These are phyloP conservation scores for Dipodomys ordii DNA, from an alignment of 2,113 vertebrate genomes.

Conservation along the genomic window DNA sequence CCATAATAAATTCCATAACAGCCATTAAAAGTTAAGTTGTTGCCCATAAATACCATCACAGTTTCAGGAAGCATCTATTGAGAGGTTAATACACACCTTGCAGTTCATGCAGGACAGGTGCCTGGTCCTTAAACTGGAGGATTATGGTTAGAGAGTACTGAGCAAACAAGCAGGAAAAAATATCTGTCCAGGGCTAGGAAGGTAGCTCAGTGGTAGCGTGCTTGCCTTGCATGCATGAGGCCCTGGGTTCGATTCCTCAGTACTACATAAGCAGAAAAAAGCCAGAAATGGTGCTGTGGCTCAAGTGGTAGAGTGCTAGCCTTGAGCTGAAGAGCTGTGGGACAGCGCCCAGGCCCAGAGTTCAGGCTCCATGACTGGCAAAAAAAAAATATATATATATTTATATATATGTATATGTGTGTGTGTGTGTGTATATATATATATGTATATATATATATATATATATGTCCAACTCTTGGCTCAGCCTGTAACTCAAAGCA, in stretches of 20 bases:
- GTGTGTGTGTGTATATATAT: too few species aligned
- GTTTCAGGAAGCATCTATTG: not conserved
- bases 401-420: not conserved
- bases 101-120: not conserved
- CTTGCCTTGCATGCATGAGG: too few species aligned
- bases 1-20: not conserved
- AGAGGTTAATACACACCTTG: not conserved
- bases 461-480: not conserved
- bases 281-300: too few species aligned
- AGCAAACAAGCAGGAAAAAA: not conserved
- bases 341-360: too few species aligned
- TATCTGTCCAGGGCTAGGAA: too few species aligned
- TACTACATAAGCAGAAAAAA: too few species aligned
- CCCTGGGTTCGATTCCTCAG: too few species aligned
- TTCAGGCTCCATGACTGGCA: too few species aligned
- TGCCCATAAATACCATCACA: not conserved
- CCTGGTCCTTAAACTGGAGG: not conserved
- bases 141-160: not conserved
- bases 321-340: too few species aligned
- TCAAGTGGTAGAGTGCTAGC: too few species aligned
- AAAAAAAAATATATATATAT: too few species aligned
- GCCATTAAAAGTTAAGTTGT: not conserved
- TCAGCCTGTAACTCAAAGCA: slow-evolving; percentile 10
- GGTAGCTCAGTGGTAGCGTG: too few species aligned
- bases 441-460: not conserved